These are phyloP conservation scores for Choloepus didactylus DNA, from an alignment of 2,797 vertebrate species.

Conservation along the genomic window DNA sequence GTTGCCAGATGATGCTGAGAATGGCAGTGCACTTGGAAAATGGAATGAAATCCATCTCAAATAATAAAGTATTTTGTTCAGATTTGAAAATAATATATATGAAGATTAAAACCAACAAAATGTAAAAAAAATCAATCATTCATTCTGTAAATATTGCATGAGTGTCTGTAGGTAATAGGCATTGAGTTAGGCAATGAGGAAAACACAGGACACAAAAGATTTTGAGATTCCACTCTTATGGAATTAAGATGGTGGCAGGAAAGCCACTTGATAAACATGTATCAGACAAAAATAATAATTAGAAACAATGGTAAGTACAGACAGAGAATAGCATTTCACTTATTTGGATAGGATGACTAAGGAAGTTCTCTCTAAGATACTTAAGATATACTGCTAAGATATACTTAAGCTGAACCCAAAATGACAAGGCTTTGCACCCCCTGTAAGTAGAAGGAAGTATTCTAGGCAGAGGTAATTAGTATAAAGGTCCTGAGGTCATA, in stretches of 20 bases:
- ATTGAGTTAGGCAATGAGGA: not conserved
- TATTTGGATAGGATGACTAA: not conserved
- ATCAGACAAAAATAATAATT: not conserved
- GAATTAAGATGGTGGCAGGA: not conserved
- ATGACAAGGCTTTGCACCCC: not conserved
- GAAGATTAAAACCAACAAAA: slow-evolving; percentile 9
- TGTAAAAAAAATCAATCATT: not conserved
- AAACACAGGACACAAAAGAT: not conserved
- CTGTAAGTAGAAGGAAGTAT: not conserved
- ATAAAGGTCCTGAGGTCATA: not conserved
- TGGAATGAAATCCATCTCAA: not conserved
- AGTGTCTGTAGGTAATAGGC: not conserved
- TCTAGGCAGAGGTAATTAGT: not conserved
- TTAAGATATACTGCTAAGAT: too few relatives aligned
- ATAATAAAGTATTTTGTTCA: not conserved
- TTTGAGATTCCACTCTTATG: not conserved
- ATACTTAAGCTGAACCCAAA: not conserved
- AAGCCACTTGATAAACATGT: not conserved
- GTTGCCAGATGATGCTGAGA: not conserved
- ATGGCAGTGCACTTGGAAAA: not conserved
- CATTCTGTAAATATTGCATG: not conserved
- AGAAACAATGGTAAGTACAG: not conserved
- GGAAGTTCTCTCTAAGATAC: not conserved
- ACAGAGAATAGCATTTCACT: not conserved
- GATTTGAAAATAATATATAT: slow-evolving; percentile 19